Base-by-base conservation (phyloP, 2,888 invertebrate genomes). In the Hanleya hanleyi region DNA sequence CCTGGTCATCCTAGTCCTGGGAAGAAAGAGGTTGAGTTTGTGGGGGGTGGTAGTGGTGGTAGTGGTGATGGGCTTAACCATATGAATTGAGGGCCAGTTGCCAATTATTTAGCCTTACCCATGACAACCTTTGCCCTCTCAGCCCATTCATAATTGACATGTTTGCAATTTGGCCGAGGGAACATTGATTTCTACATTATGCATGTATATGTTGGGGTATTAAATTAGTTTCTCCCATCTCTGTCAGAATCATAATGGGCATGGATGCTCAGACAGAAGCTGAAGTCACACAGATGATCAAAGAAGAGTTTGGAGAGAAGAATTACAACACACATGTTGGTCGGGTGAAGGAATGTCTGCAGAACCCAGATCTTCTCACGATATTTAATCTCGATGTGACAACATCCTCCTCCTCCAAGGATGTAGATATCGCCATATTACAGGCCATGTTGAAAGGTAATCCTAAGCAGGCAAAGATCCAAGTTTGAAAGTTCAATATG, bases 371-470 rank as follows among this genome's bases (percentile, higher is more conserved):
- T 71, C 82, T 87, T 35, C 74, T 89, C 68, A 87, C 87, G 1
- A 86, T 89, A 26, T 90, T 87, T 80, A 84, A 87, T 65, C 78
- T 89, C 62, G 86, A 87, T 65, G 77, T 79, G n/a, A 65, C 47
- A 62, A 64, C 47, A 41, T 57, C 57, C 15, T 57, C 57, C n/a
- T 79, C 83, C 6, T 79, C 79, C 32, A 80, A 78, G 36, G 89
- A 89, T 65, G 85, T 91, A 38, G 90, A 90, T 69, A 80, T 89
- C 36, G 89, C 90, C 50, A 89, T 91, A 67, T 78, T 91, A 50
- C 86, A 88, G 71, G 89, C 90, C 51, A 77, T 91, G 7, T 78
- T 91, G 26, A 91, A 90, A 88, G 89, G 90, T 89, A 69, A 47
- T 70, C 26, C 51, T 33, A 41, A n/a, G 12, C 47, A n/a, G n/a